A percentile compares a stretch with the other conserved stretches of the same genome.
Conservation (phyloP, 2,113 vertebrate species). For the Hydrolagus affinis region DNA sequence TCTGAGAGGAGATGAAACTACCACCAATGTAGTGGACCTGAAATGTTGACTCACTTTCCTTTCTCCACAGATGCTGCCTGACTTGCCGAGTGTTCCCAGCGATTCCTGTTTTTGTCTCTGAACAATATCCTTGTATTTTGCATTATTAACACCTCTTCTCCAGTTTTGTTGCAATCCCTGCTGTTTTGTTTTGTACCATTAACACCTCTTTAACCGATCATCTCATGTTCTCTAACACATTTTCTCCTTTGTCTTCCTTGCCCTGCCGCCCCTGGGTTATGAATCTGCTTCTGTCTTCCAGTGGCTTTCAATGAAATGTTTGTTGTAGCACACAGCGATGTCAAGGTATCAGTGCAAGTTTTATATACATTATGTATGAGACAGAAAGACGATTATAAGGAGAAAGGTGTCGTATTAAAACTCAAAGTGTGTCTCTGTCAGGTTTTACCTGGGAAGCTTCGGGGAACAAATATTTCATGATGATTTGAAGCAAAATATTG, state of each 20-base stretch:
- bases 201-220: too few relatives aligned
- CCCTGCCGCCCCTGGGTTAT: background rate
- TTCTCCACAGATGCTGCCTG: too few relatives aligned
- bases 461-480: background rate
- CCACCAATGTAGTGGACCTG: too few relatives aligned
- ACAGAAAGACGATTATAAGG: background rate
- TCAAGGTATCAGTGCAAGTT: background rate
- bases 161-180: too few relatives aligned
- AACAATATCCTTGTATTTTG: background rate
- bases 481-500: background rate
- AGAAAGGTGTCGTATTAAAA: background rate
- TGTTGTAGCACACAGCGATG: background rate
- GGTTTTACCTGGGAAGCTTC: background rate
- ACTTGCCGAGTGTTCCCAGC: too few relatives aligned
- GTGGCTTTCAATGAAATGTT: background rate
- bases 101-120: too few relatives aligned
- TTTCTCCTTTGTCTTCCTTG: too few relatives aligned
- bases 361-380: slow-evolving; percentile 1
- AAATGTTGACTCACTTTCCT: too few relatives aligned
- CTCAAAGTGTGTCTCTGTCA: background rate
- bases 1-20: too few relatives aligned
- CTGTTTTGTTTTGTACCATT: too few relatives aligned
- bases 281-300: background rate
- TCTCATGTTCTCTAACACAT: too few relatives aligned
- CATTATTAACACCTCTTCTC: too few relatives aligned